These are phyloP conservation scores for Aurelia sp. DNA, from an alignment of 30 jellyfish, hydroid and myxozoan species.

Conservation along the genomic window DNA sequence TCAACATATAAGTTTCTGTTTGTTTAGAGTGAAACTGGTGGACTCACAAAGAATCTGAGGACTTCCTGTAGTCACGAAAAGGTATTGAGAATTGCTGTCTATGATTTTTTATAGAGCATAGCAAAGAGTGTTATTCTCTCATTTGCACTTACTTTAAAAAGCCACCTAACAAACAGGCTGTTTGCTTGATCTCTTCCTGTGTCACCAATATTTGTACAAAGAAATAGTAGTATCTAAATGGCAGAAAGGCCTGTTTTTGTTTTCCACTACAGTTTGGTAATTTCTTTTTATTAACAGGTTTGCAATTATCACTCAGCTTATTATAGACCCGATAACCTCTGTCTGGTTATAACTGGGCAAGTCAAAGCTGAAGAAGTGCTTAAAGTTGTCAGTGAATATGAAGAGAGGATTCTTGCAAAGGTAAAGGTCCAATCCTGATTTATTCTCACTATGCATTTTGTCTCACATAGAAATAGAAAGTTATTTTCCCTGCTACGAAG, in stretches of 20 bases:
- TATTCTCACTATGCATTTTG: too few relatives aligned
- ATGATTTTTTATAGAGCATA: too few relatives aligned
- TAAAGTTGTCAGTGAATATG: conserved; percentile 72
- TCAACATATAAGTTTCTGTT: background rate
- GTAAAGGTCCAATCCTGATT: conserved; percentile 11
- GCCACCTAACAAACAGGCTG: too few relatives aligned
- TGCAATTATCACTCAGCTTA: conserved; percentile 80
- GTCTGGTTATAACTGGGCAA: conserved; percentile 91
- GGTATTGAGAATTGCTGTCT: background rate
- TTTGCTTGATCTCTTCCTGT: too few relatives aligned
- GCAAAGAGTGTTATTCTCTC: too few relatives aligned
- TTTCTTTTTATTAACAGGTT: conserved; percentile 55
- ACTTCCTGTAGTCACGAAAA: conserved; percentile 82
- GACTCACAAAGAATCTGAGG: conserved; percentile 88
- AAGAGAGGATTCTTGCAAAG: conserved; percentile 80
- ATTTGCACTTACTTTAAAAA: too few relatives aligned
- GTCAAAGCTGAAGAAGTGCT: conserved; percentile 82
- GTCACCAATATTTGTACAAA: too few relatives aligned
- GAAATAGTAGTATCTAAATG: too few relatives aligned
- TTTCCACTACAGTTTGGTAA: too few relatives aligned
- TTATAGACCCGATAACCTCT: conserved; percentile 94
- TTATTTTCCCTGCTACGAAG: too few relatives aligned
- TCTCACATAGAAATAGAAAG: too few relatives aligned
- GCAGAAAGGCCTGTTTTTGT: too few relatives aligned
- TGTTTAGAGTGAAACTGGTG: conserved; percentile 98